Conservation (phyloP, 2,113 vertebrate genomes). For the Quiscalus mexicanus region DNA sequence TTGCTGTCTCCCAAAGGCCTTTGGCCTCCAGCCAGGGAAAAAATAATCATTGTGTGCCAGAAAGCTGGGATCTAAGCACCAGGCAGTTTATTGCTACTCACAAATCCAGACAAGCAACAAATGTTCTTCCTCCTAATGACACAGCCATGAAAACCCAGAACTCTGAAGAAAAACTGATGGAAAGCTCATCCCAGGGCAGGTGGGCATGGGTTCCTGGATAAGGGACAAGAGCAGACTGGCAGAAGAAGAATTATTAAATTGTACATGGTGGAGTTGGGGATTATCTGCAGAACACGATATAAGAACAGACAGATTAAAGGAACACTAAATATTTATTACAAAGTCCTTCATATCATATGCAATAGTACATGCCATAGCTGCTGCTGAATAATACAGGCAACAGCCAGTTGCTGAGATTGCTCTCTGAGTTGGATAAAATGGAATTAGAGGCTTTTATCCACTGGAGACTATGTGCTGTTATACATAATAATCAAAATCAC, state of each 20-base stretch:
- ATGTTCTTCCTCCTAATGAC: neutral
- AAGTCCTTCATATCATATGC: neutral
- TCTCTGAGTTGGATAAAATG: conserved; percentile 65
- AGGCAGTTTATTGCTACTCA: neutral
- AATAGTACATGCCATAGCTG: conserved; percentile 22
- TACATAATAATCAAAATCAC: conserved; percentile 57
- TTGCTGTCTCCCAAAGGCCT: neutral
- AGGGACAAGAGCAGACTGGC: neutral
- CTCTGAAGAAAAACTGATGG: neutral
- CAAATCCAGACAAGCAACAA: neutral
- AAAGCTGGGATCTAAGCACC: neutral
- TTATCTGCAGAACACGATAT: conserved; percentile 41
- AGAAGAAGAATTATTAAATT: conserved; percentile 37
- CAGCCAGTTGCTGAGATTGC: conserved; percentile 24
- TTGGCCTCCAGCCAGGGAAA: neutral
- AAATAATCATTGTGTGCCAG: neutral
- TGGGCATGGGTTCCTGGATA: accelerated
- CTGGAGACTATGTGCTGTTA: neutral
- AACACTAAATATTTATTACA: conserved; percentile 50
- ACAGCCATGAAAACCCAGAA: neutral
- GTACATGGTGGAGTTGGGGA: conserved; percentile 11
- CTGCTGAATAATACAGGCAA: conserved; percentile 57
- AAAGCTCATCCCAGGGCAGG: neutral
- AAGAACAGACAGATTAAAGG: conserved; percentile 56
- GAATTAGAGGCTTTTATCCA: conserved; percentile 62